Conservation (phyloP, 2,797 vertebrate species). For the Phrynocephalus guinanensis region DNA sequence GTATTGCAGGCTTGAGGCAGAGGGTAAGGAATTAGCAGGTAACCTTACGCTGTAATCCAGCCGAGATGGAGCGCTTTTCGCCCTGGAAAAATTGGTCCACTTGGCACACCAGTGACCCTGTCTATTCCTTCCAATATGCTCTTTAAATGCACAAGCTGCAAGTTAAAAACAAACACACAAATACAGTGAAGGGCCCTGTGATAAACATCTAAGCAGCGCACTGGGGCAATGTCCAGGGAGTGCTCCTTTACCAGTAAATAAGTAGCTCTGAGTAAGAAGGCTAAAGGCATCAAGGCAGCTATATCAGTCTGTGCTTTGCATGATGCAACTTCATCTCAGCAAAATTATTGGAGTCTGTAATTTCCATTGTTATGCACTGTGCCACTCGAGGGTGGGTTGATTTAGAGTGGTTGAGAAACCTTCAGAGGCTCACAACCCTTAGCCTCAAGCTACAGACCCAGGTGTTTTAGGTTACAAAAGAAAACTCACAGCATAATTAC, state of each 20-base stretch:
- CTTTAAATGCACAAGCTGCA: not conserved
- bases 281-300: not conserved
- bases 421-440: not conserved
- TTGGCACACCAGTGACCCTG: no score
- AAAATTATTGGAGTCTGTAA: constrained; percentile 11
- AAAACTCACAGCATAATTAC: not conserved
- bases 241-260: no score
- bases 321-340: not conserved
- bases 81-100: no score
- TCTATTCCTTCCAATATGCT: not conserved
- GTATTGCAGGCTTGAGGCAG: not conserved
- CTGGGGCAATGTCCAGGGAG: no score
- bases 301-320: not conserved
- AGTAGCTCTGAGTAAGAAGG: not conserved
- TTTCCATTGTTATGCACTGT: constrained; percentile 4
- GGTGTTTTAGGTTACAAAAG: not conserved
- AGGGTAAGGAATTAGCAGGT: not conserved
- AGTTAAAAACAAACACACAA: not conserved
- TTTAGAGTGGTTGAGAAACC: not conserved
- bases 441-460: not conserved
- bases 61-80: not conserved
- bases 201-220: no score
- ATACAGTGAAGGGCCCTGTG: no score
- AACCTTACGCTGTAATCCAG: not conserved
- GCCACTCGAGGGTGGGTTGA: not conserved